Evolutionary conservation across 2,888 invertebrate species (phyloP).

Genomic region (Masnerella sp.): DNA sequence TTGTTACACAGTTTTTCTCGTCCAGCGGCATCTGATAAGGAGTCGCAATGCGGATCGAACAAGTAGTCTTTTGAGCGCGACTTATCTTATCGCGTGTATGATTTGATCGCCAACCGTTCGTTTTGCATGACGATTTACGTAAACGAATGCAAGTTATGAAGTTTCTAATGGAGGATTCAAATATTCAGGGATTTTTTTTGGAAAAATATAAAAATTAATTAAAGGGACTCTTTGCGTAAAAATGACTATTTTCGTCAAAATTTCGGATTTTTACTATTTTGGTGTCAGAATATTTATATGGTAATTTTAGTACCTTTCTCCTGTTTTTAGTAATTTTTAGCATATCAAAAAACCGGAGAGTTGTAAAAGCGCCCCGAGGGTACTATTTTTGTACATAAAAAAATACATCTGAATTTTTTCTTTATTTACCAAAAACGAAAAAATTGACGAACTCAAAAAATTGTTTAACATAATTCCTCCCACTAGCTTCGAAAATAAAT

Average conservation of each 20-base stretch:
- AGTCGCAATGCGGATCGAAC: constrained; percentile 20
- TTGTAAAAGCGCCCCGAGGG: no score
- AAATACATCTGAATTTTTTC: not conserved
- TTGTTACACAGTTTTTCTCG: constrained; percentile 18
- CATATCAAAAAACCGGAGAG: no score
- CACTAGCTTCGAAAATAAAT: no score
- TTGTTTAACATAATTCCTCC: no score
- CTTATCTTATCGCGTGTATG: constrained; percentile 51
- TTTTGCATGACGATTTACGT: constrained; percentile 44
- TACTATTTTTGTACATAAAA: no score
- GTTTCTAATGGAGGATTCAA: constrained; percentile 22
- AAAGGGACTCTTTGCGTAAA: no score
- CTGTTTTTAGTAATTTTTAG: no score
- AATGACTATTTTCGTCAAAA: not conserved
- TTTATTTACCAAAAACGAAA: not conserved
- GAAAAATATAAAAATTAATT: no score
- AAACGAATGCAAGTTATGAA: constrained; percentile 23
- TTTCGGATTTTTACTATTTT: no score
- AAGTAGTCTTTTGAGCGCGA: constrained; percentile 31
- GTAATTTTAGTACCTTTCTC: no score
- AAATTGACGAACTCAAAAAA: no score
- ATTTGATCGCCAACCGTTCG: constrained; percentile 29
- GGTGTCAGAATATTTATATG: no score
- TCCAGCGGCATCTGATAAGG: constrained; percentile 30
- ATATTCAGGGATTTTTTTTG: constrained; percentile 5